Base-by-base conservation (phyloP, 1,140 invertebrate species). In the Drosophila athabasca region DNA sequence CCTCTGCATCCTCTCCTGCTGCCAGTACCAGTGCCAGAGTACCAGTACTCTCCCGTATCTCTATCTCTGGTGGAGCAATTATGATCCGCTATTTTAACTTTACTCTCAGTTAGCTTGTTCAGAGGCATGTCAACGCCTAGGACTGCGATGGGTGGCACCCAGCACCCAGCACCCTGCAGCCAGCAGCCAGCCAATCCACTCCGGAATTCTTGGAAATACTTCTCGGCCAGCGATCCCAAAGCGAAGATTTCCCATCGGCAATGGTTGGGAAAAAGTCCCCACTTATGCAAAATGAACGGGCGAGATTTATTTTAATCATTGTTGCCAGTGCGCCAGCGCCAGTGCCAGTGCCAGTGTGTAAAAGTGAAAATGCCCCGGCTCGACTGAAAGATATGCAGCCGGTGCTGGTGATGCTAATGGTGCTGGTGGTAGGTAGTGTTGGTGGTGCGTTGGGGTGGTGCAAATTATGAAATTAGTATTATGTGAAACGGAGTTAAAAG, bases 381-480 rank as follows among this genome's bases (percentile, higher is more conserved):
- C 35, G 11, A 13, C 35, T 39, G 11, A 13, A 1, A 39, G 2
- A 13, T 39, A 39, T 39, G 35, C 35, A 39, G 35, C 35, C 35
- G 35, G 35, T 4, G 31, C 31, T 8, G 31, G 29, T 31, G 29
- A 7, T 31, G 7, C 9, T 8, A 29, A 0, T 13, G 13, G 2
- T 53, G 70, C 49, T 59, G 64, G 13, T 24, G 11, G 5, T 15
- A n/a, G 64, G 53, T 59, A 57, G 6, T 45, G 11, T 3, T 39
- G 24, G 61, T 53, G 35, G 48, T 62, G 76, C 67, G 75, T 72
- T 58, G 75, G 31, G 75, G 43, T 64, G 74, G 54, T 70, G 74
- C 69, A 77, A 84, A 84, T 85, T 84, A 85, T 84, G 76, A 84
- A 84, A 84, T 84, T 85, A 80, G 81, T 84, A 85, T 84, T 84